Base-by-base conservation (phyloP, 2,797 vertebrate genomes). In the Macropodus opercularis region DNA sequence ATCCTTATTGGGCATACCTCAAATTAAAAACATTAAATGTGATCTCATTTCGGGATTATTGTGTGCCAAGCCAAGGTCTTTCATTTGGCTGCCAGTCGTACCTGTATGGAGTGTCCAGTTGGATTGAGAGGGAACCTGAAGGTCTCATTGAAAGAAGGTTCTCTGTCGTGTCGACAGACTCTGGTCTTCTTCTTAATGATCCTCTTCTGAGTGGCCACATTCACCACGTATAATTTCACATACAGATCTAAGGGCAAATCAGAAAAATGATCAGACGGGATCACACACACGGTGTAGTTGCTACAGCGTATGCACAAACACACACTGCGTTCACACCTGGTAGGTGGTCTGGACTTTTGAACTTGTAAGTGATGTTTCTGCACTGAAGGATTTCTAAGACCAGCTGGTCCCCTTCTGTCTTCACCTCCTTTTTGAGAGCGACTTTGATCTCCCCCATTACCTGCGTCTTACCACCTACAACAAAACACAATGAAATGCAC, bases 331-430 rank as follows among this genome's bases (percentile, higher is more conserved):
- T 11, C 78, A 31, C 91, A 98, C 97, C 97, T 94, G 97, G 97
- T 59, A 99, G 93, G 84, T 99, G 97, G 87, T 99, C 97, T 19
- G 97, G 96, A 76, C 96, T 97, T 90, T 99, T 99, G 91, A 99
- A 99, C 85, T 98, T 99, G 86, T 98, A 98, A 43, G 97, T 98
- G 75, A 99, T 99, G 85, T 99, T 99, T 87, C 97, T 95, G 90
- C 97, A 99, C 42, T 99, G 97, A 66, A 99, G 95, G 36, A 99
- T 94, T 91, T 99, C 97, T 85, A 99, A 93, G 50, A 96, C 94
- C 38, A 99, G 87, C 57, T 99, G 95, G 79, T 99, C 97, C 35
- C 97, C 97, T 68, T 99, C 97, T 22, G 96, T 98, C 90, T 98
- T 99, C 91, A 98, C 95, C 88, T 99, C 97, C 64, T 97, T 98